Conservation (phyloP, 2,888 invertebrate genomes). For the Platynereis dumerilii region DNA sequence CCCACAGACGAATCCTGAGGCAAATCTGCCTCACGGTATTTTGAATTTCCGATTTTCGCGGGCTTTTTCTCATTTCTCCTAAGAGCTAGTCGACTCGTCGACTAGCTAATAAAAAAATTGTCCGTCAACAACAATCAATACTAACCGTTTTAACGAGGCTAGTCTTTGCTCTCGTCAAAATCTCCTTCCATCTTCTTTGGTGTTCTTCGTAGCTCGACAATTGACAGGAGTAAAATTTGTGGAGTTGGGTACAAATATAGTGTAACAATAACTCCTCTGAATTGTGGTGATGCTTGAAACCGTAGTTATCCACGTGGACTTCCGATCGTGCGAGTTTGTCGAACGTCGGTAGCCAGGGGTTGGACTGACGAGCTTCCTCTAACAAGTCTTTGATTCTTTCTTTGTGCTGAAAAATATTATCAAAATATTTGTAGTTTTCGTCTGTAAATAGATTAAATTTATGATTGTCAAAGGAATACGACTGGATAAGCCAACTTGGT, state of each 20-base stretch:
- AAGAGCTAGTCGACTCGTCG: too few species aligned
- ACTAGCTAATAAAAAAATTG: too few species aligned
- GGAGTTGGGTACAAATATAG: constrained; percentile 66
- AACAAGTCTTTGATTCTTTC: constrained; percentile 62
- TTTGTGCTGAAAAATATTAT: constrained; percentile 61
- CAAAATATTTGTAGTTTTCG: too few species aligned
- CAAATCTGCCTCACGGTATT: too few species aligned
- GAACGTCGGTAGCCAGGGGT: constrained; percentile 66
- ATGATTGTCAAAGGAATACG: too few species aligned
- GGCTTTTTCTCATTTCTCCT: too few species aligned
- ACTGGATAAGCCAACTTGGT: too few species aligned
- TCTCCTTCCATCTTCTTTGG: constrained; percentile 60
- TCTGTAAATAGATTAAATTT: too few species aligned
- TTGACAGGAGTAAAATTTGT: constrained; percentile 62
- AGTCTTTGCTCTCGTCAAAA: constrained; percentile 14
- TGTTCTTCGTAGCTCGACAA: constrained; percentile 58
- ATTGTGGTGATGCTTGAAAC: constrained; percentile 65
- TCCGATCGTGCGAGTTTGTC: constrained; percentile 61
- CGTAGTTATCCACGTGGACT: constrained; percentile 66
- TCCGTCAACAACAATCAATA: too few species aligned
- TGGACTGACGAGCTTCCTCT: constrained; percentile 64
- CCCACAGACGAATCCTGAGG: too few species aligned
- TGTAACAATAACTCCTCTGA: constrained; percentile 65
- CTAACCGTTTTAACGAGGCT: constrained; percentile 13
- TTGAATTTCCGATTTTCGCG: too few species aligned